Percentiles rank a stretch among this genome's conserved stretches.
Conservation (phyloP, 2,797 vertebrate species). For the Miichthys miiuy region DNA sequence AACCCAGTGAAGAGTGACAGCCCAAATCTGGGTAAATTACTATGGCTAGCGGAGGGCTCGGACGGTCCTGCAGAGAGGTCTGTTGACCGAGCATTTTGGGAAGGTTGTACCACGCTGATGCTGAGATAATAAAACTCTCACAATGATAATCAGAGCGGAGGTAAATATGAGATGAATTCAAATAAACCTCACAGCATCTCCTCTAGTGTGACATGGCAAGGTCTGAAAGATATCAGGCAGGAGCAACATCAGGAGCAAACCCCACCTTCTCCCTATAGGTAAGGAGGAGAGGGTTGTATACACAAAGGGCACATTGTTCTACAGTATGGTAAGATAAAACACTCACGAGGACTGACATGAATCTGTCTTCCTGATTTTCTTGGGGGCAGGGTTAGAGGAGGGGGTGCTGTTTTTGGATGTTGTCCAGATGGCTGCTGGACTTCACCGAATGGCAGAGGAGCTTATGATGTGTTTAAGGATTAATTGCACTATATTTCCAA, state of each 20-base stretch:
- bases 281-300: constrained; percentile 28
- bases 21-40: constrained; percentile 51
- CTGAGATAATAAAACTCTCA: constrained; percentile 58
- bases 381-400: not conserved
- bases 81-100: constrained; percentile 57
- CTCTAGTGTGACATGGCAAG: constrained; percentile 1
- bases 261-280: constrained; percentile 38
- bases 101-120: constrained; percentile 36
- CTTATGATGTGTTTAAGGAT: constrained; percentile 77
- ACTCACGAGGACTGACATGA: constrained; percentile 71
- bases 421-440: constrained; percentile 66
- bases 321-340: constrained; percentile 46
- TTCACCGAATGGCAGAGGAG: constrained; percentile 48
- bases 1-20: constrained; percentile 69
- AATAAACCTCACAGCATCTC: constrained; percentile 56
- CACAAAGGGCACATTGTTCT: constrained; percentile 72
- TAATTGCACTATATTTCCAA: constrained; percentile 62
- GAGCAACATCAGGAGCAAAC: constrained; percentile 5
- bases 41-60: not conserved
- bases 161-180: constrained; percentile 58
- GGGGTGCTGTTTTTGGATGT: constrained; percentile 69
- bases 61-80: constrained; percentile 47
- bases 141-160: constrained; percentile 45
- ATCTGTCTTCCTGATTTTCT: constrained; percentile 73
- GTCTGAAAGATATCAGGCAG: constrained; percentile 35